Base-by-base conservation (phyloP, 2,888 invertebrate genomes). In the Drosophila cracens region DNA sequence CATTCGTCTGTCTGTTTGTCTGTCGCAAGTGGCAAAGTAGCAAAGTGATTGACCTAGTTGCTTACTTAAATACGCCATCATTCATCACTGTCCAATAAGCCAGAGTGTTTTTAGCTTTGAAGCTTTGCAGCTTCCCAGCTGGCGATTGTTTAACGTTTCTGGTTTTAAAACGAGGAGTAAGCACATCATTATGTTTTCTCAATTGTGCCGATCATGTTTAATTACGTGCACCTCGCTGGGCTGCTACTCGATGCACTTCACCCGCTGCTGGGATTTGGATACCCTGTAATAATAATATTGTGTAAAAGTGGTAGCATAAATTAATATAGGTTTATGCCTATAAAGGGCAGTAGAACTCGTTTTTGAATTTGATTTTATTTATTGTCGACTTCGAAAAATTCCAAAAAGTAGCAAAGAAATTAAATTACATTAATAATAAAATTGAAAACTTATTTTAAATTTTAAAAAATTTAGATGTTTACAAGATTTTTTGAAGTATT, bases 161-260 rank as follows among this genome's bases (percentile, higher is more conserved):
- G 54, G 60, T 53, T 53, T 69, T 72, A 52, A 46, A 62, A 52
- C 29, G 51, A 49, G 34, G 43, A 34, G 58, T 75, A 75, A 77
- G 81, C 71, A 81, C 76, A 70, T 71, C 76, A 76, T 87, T 83
- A 83, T 79, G 71, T 40, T 70, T 76, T 53, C 61, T 68, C 66
- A 74, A 81, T 76, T 79, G 10, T 74, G 71, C 61, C 82, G 65
- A 81, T 83, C 70, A 76, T 82, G 83, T 81, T 84, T 84, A 79
- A 83, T 84, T 87, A 84, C 61, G 56, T 49, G 60, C 61, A 38
- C 79, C 82, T 72, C 62, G 60, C 56, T 64, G 58, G 52, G 58
- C 66, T 54, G 65, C 8, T 25, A 46, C 46, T 46, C 16, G 58
- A 49, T 46, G 34, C 51, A 61, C 57, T 53, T 34, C 54, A 29